These are phyloP conservation scores for Drosophila meridiana DNA, from an alignment of 2,888 invertebrate species.

Conservation along the genomic window DNA sequence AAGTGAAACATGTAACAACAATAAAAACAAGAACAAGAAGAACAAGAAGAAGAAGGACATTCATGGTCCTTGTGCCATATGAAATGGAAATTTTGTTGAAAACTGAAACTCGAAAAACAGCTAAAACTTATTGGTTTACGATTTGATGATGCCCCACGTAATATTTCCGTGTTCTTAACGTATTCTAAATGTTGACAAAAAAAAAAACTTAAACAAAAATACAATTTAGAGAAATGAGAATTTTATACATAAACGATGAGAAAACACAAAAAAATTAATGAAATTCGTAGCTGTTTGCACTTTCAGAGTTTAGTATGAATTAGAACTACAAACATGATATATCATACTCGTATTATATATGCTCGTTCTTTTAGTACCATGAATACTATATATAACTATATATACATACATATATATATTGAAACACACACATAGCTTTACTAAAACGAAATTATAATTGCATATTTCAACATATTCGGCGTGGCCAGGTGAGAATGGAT, in stretches of 20 bases:
- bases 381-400: slow-evolving; percentile 13
- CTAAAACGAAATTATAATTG: slow-evolving; percentile 24
- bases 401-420: slow-evolving; percentile 1
- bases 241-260: slow-evolving; percentile 37
- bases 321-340: slow-evolving; percentile 38
- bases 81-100: slow-evolving; percentile 36
- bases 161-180: slow-evolving; percentile 71
- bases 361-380: slow-evolving; percentile 20
- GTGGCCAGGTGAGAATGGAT: background rate
- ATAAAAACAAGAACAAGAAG: slow-evolving; percentile 2
- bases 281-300: slow-evolving; percentile 65
- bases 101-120: slow-evolving; percentile 27
- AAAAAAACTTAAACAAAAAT: slow-evolving; percentile 11
- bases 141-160: slow-evolving; percentile 46
- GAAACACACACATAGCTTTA: slow-evolving; percentile 33
- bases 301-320: slow-evolving; percentile 65
- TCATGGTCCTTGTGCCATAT: slow-evolving; percentile 62
- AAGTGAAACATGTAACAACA: slow-evolving; percentile 62
- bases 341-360: slow-evolving; percentile 26
- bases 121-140: slow-evolving; percentile 35
- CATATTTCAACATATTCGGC: slow-evolving; percentile 28
- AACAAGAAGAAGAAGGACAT: slow-evolving; percentile 31
- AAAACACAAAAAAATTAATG: slow-evolving; percentile 25
- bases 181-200: slow-evolving; percentile 68
- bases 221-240: slow-evolving; percentile 14